Evolutionary conservation across 2,888 invertebrate genomes (phyloP).

Genomic region (Dasypolia templi): DNA sequence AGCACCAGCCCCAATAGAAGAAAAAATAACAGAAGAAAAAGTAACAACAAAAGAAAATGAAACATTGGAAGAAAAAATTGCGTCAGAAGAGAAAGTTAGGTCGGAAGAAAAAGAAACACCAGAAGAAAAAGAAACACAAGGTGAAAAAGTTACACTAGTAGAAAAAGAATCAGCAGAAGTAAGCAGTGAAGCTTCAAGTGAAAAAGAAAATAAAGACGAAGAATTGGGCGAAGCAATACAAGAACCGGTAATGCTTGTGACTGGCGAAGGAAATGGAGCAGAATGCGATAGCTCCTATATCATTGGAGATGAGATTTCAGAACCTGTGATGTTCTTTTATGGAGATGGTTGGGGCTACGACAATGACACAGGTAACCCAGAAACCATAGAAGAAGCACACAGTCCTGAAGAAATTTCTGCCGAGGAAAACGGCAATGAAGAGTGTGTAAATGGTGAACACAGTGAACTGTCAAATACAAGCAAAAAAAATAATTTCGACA

Average conservation of each 20-base stretch:
- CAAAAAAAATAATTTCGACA: conserved; percentile 78
- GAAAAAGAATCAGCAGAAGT: conserved; percentile 21
- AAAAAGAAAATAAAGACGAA: conserved; percentile 55
- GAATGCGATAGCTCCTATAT: conserved; percentile 91
- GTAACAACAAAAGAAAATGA: neutral
- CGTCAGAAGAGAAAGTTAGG: neutral
- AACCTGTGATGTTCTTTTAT: conserved; percentile 92
- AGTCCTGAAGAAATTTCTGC: conserved; percentile 75
- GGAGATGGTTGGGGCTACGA: conserved; percentile 94
- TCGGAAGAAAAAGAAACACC: neutral
- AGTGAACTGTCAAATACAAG: conserved; percentile 74
- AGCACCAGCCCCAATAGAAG: conserved; percentile 11
- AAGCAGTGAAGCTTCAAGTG: conserved; percentile 66
- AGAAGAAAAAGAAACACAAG: conserved; percentile 22
- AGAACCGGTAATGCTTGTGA: conserved; percentile 93
- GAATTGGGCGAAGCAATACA: conserved; percentile 92
- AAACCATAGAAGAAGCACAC: conserved; percentile 77
- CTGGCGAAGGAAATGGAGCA: conserved; percentile 93
- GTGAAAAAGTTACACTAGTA: neutral
- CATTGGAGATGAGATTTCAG: conserved; percentile 93
- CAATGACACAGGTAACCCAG: conserved; percentile 93
- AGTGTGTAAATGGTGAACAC: conserved; percentile 84
- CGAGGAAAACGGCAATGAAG: conserved; percentile 80
- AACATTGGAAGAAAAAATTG: neutral
- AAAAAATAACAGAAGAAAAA: conserved; percentile 1